A percentile compares a stretch with the other conserved stretches of the same genome.
Conservation (phyloP, 2,113 vertebrate species). For the Phyllopteryx taeniolatus region DNA sequence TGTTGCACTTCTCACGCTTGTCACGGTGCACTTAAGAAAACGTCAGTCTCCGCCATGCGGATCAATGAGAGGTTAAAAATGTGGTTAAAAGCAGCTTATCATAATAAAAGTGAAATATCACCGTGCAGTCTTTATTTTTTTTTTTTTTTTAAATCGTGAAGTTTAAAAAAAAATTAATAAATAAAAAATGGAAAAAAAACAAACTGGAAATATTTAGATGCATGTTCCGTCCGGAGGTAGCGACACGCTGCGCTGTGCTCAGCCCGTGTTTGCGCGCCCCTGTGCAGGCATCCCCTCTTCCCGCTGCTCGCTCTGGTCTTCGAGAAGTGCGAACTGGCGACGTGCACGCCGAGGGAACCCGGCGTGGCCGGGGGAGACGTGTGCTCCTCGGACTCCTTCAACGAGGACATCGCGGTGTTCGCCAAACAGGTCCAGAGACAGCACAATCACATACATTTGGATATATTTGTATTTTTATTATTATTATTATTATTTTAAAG, state of each 20-base stretch:
- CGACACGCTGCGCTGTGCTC: conserved; percentile 46
- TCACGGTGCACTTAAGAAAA: conserved; percentile 5
- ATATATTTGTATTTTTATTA: conserved; percentile 20
- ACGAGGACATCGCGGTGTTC: conserved; percentile 99
- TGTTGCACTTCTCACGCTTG: conserved; percentile 8
- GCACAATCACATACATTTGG: conserved; percentile 4
- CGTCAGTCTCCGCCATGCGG: conserved; percentile 2
- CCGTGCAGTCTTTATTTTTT: not conserved
- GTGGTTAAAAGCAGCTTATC: conserved; percentile 5
- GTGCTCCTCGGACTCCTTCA: conserved; percentile 99
- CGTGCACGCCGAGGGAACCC: conserved; percentile 96
- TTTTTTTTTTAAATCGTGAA: not conserved
- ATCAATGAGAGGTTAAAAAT: conserved; percentile 7
- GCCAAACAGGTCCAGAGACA: conserved; percentile 91
- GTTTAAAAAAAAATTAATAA: not conserved
- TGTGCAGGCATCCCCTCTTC: conserved; percentile 96
- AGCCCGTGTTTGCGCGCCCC: conserved; percentile 66
- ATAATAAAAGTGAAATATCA: not conserved
- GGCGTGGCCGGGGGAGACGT: conserved; percentile 99
- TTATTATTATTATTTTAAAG: too few species aligned
- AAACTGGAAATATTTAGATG: not conserved
- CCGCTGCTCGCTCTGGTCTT: conserved; percentile 98
- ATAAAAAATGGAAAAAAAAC: not conserved
- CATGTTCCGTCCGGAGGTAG: not conserved
- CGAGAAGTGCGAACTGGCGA: conserved; percentile 99